Base-by-base conservation (phyloP, 2,888 invertebrate species). In the Protophormia terraenovae region DNA sequence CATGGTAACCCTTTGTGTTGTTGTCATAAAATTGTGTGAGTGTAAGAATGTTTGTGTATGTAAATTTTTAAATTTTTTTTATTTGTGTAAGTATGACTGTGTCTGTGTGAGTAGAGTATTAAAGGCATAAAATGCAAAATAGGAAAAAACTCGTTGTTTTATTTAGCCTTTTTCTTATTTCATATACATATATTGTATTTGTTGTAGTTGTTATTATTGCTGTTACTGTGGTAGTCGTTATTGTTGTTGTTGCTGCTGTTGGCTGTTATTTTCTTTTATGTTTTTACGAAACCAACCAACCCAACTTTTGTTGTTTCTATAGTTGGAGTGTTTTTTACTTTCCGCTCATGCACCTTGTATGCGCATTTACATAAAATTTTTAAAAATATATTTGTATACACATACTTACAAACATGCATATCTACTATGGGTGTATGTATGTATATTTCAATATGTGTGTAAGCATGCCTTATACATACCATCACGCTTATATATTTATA, bases 1-100 rank as follows among this genome's bases (percentile, higher is more conserved):
- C 90, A 90, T 89, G 89, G 88, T 88, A 88, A 84, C 87, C 83
- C 80, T 80, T 80, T 83, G 71, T 83, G 80, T 85, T 78, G 73
- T 81, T 81, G 73, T 64, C 77, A 81, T 72, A 81, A 81, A 81
- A 62, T 76, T 73, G 24, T 81, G 32, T 22, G 35, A 22, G 67
- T 83, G 60, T 22, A 19, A 10, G n/a, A n/a, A n/a, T n/a, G n/a
- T n/a, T n/a, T n/a, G 38, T 38, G n/a, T 73, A 50, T 72, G 53
- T 60, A 67, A 66, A 76, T 29, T 50, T 76, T 38, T 27, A n/a
- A 50, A 50, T 35, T 16, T 14, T 64, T 64, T 12, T 3, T 32
- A 32, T 6, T 32, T 73, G 58, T 73, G 3, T 14, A 16, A 10
- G 5, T 27, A 32, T 22, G 35, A 29, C 2, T 29, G 53, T 41